Evolutionary conservation across 2,888 invertebrate species (phyloP).

Genomic region (Norana najaformis): DNA sequence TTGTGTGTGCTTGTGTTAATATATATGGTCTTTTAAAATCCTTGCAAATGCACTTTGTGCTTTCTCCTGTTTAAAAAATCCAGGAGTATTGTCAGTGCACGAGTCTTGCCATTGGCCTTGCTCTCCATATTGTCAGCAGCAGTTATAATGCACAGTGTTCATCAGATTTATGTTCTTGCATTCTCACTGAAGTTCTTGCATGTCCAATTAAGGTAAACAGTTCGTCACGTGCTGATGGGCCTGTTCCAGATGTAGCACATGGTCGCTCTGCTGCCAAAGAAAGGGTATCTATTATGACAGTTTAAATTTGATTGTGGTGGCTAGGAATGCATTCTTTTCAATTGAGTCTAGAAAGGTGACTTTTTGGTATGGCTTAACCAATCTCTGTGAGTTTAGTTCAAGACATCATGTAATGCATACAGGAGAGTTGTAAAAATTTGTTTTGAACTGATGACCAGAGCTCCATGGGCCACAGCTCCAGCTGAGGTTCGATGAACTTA

Average conservation of each 20-base stretch:
- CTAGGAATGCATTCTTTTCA: background rate
- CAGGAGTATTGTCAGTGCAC: background rate
- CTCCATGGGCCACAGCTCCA: conserved; percentile 3
- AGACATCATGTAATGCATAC: background rate
- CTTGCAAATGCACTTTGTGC: background rate
- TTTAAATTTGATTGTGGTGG: background rate
- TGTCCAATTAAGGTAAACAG: conserved; percentile 21
- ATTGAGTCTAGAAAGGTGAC: background rate
- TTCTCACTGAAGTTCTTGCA: conserved; percentile 18
- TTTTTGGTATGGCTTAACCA: background rate
- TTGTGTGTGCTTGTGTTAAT: background rate
- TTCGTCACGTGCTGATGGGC: conserved; percentile 8
- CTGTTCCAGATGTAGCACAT: background rate
- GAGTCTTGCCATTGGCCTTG: background rate
- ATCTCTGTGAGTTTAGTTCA: background rate
- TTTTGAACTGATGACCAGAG: too few relatives aligned
- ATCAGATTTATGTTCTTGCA: background rate
- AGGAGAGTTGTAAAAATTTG: background rate
- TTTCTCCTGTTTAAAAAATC: background rate
- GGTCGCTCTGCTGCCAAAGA: conserved; percentile 20
- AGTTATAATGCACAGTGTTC: background rate
- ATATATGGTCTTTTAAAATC: background rate
- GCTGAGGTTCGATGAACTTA: background rate
- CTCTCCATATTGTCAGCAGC: background rate
- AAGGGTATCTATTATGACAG: conserved; percentile 20